Evolutionary conservation across 1,140 invertebrate genomes (phyloP), one percentile per base, ranked within the genome.

Genomic region (Aphis gossypii): DNA sequence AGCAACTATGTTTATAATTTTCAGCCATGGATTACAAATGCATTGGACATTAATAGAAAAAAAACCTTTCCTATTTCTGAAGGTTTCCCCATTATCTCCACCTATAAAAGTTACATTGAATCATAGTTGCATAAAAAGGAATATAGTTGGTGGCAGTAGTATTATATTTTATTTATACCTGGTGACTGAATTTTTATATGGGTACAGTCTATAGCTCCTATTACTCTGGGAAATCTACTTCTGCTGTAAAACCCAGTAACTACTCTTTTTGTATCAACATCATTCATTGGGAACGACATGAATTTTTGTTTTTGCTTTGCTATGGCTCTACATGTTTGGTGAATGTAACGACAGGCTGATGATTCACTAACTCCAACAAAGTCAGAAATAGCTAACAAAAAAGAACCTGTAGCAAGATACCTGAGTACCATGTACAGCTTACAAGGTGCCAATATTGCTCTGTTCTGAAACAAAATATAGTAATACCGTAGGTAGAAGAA

Each of bases 201-300:
- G 41, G 95, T 95, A 35, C 95, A 95, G 94, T 96, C 95, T 46
- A 96, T 94, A 60, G 94, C 95, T 44, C 95, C 95, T 76, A 95
- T 93, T 84, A 95, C 95, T 90, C 94, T 94, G n/a, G 95, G 95
- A 94, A 95, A 95, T 90, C 93, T 48, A 41, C 95, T 94, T 30
- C 95, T 94, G 30, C 92, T 89, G 94, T 94, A 95, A 94, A 95
- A 95, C 86, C 94, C 60, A 90, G 90, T 51, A 93, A 94, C 94
- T n/a, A 93, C 90, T 92, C 82, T 86, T 41, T 8, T 20, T 25
- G 94, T 94, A 93, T 95, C 94, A 89, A 94, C 94, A 56, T 93
- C 84, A 54, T 91, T 94, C 35, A 93, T 56, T 48, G 95, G 94
- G 51, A 95, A 93, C 54, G 93, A 88, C 5, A 95, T 94, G 54